Conservation (phyloP, 2,888 invertebrate species). For the Calliopum simillimum region DNA sequence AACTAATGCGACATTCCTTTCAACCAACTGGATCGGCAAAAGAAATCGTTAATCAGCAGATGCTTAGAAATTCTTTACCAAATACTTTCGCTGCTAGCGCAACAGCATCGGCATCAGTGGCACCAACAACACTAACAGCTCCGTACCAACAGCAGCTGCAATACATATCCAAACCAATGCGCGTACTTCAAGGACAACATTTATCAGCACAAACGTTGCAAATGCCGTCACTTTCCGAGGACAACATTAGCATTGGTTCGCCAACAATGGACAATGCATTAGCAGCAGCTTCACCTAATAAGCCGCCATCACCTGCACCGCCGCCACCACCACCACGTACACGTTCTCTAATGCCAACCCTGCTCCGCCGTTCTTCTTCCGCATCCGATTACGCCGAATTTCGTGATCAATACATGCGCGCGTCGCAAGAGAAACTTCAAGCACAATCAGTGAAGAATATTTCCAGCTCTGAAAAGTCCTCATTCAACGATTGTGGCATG, state of each 20-base stretch:
- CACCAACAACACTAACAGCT: conserved; percentile 13
- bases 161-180: conserved; percentile 2
- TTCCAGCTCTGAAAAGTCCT: conserved; percentile 63
- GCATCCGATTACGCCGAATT: conserved; percentile 76
- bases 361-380: conserved; percentile 72
- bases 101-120: conserved; percentile 26
- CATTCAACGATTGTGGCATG: conserved; percentile 66
- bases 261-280: conserved; percentile 19
- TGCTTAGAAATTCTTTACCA: conserved; percentile 64
- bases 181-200: neutral
- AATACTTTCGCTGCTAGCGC: conserved; percentile 50
- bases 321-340: conserved; percentile 66
- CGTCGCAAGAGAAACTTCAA: conserved; percentile 52
- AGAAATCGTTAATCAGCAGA: conserved; percentile 46
- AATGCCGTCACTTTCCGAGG: conserved; percentile 15
- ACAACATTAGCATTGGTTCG: conserved; percentile 34
- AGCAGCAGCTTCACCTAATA: conserved; percentile 33
- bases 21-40: conserved; percentile 51
- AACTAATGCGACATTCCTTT: conserved; percentile 61
- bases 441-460: conserved; percentile 61
- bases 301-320: conserved; percentile 64
- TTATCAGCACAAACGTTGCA: conserved; percentile 25
- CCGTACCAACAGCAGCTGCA: conserved; percentile 19
- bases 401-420: conserved; percentile 61
- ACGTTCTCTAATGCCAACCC: conserved; percentile 59